Percentiles rank a stretch among this genome's conserved stretches.
These are phyloP conservation scores for Andrena chrysosceles DNA, from an alignment of 2,888 invertebrate species.

Conservation along the genomic window DNA sequence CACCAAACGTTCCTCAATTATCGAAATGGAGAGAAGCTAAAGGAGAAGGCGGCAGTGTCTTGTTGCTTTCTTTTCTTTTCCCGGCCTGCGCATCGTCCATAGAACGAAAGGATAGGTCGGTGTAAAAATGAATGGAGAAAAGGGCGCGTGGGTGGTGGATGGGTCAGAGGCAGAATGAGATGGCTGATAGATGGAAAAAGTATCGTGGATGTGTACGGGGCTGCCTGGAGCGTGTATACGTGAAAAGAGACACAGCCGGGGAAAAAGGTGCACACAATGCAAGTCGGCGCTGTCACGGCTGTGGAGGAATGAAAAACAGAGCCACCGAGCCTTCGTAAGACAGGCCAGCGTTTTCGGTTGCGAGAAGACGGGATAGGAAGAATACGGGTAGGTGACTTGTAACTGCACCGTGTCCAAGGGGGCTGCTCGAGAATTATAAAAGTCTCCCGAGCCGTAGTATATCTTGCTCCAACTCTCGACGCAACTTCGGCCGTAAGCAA, in stretches of 20 bases:
- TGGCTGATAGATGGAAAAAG: conserved; percentile 66
- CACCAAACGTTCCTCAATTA: conserved; percentile 61
- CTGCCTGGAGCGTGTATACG: conserved; percentile 16
- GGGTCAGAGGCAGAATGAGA: conserved; percentile 65
- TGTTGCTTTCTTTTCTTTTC: conserved; percentile 44
- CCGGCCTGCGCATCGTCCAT: conserved; percentile 30
- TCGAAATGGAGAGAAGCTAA: conserved; percentile 60
- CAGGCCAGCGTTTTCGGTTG: conserved; percentile 44
- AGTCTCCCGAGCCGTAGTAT: conserved; percentile 9
- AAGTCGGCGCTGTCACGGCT: conserved; percentile 34
- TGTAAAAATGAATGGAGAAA: conserved; percentile 63
- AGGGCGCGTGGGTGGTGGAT: conserved; percentile 61
- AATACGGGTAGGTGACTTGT: conserved; percentile 21
- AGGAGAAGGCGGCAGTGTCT: conserved; percentile 51
- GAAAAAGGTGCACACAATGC: conserved; percentile 50
- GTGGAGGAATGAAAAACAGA: conserved; percentile 58
- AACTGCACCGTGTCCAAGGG: background rate
- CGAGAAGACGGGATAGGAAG: conserved; percentile 16
- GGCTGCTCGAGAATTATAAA: conserved; percentile 36
- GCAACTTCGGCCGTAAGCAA: conserved; percentile 13
- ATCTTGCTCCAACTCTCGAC: conserved; percentile 3
- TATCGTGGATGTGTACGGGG: conserved; percentile 30
- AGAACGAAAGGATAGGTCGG: conserved; percentile 57
- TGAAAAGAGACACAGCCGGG: conserved; percentile 36
- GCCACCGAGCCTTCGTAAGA: conserved; percentile 47